Evolutionary conservation across 2,113 vertebrate genomes (phyloP).

Genomic region (rabbit (Oryctolagus cuniculus)): DNA sequence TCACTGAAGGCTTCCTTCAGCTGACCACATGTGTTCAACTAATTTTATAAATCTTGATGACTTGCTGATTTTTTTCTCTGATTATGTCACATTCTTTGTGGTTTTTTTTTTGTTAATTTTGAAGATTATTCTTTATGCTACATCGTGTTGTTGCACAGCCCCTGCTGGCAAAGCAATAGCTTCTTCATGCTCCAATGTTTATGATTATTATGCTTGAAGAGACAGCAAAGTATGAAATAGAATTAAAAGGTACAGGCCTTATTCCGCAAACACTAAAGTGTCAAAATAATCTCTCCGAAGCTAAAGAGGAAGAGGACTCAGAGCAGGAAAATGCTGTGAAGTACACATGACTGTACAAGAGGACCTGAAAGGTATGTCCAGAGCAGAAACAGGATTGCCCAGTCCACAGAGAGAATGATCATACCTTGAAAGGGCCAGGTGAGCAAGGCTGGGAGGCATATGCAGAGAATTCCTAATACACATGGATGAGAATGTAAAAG

Average conservation of each 20-base stretch:
- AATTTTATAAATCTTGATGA: background rate
- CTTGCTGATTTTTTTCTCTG: background rate
- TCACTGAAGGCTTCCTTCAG: background rate
- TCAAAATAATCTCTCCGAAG: background rate
- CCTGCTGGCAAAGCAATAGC: background rate
- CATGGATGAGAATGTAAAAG: background rate
- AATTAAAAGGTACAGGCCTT: background rate
- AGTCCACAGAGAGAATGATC: background rate
- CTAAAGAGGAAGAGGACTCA: background rate
- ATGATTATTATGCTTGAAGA: background rate
- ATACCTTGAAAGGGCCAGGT: background rate
- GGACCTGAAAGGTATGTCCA: background rate
- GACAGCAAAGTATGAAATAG: background rate
- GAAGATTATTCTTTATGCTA: background rate
- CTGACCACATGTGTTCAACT: background rate
- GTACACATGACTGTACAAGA: no score
- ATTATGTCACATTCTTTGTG: background rate
- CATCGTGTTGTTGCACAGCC: background rate
- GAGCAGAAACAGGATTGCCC: background rate
- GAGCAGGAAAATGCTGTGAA: accelerated
- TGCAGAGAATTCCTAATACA: background rate
- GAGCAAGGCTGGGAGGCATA: no score
- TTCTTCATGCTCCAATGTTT: background rate
- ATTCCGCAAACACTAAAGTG: background rate
- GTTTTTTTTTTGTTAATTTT: background rate